A percentile compares a stretch with the other conserved stretches of the same genome.
Conservation (phyloP, 2,113 vertebrate species). For the Struthidea cinerea region DNA sequence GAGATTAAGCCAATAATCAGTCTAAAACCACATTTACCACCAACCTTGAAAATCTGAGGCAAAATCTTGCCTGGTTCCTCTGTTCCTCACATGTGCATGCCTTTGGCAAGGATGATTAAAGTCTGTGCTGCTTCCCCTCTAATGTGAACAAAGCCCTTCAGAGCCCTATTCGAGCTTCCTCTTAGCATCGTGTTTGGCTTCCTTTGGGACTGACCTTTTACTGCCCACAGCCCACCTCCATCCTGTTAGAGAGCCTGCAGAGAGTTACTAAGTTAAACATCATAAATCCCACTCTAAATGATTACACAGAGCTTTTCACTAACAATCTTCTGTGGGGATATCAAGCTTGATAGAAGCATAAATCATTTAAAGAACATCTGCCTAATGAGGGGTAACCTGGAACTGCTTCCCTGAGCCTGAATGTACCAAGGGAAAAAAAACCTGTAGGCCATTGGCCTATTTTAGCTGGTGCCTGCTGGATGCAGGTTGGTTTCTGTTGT, state of each 20-base stretch:
- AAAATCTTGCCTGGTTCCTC: not conserved
- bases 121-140: conserved; percentile 32
- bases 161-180: conserved; percentile 21
- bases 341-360: conserved; percentile 63
- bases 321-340: conserved; percentile 64
- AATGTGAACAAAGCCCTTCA: conserved; percentile 27
- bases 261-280: conserved; percentile 60
- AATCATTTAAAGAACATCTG: conserved; percentile 66
- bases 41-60: not conserved
- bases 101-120: conserved; percentile 28
- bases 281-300: conserved; percentile 67
- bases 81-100: not conserved
- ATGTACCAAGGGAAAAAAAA: not conserved
- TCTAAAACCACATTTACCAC: not conserved
- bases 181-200: not conserved
- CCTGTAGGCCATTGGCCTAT: not conserved
- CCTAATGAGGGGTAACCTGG: conserved; percentile 58
- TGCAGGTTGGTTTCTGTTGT: not conserved
- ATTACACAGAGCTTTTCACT: conserved; percentile 68
- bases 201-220: conserved; percentile 42
- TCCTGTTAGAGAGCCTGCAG: conserved; percentile 44
- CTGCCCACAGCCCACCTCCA: conserved; percentile 48
- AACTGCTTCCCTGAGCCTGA: conserved; percentile 30
- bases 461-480: not conserved
- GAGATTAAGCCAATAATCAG: not conserved